Conservation (phyloP, 2,888 invertebrate genomes). For the Tanypteryx hageni region DNA sequence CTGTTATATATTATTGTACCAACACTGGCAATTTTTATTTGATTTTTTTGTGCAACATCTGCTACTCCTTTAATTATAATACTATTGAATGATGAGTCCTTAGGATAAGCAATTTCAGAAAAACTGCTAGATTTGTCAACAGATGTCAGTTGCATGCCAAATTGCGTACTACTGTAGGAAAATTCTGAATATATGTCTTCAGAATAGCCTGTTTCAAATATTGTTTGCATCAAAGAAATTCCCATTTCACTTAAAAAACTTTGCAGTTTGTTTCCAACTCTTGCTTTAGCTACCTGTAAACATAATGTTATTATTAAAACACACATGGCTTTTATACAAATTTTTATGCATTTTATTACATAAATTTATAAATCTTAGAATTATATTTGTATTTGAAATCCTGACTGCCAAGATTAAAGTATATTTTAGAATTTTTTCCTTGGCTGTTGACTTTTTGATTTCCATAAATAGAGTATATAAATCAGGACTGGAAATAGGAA, state of each 20-base stretch:
- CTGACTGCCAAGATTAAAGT: too few species aligned
- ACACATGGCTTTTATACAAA: not conserved
- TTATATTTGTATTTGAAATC: too few species aligned
- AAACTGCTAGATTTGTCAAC: not conserved
- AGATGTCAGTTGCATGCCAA: not conserved
- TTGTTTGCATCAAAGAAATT: not conserved
- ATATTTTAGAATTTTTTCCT: too few species aligned
- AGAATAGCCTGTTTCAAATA: not conserved
- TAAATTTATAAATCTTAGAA: too few species aligned
- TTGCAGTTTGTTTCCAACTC: not conserved
- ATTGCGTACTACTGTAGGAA: not conserved
- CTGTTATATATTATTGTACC: slow-evolving; percentile 6
- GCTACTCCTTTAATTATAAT: not conserved
- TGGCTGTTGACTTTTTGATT: not conserved
- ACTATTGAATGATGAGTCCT: not conserved
- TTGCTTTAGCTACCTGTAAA: not conserved
- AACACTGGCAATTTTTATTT: not conserved
- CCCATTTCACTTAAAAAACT: not conserved
- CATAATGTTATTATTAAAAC: not conserved
- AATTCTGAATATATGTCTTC: not conserved
- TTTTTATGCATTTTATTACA: not conserved
- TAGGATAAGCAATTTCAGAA: not conserved
- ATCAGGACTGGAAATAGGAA: not conserved
- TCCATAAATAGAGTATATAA: not conserved
- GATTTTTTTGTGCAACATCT: not conserved